A percentile compares a stretch with the other conserved stretches of the same genome.
phyloP scores from a whole-genome alignment of 2,113 vertebrate genomes.

The Seriola aureovittata region DNA sequence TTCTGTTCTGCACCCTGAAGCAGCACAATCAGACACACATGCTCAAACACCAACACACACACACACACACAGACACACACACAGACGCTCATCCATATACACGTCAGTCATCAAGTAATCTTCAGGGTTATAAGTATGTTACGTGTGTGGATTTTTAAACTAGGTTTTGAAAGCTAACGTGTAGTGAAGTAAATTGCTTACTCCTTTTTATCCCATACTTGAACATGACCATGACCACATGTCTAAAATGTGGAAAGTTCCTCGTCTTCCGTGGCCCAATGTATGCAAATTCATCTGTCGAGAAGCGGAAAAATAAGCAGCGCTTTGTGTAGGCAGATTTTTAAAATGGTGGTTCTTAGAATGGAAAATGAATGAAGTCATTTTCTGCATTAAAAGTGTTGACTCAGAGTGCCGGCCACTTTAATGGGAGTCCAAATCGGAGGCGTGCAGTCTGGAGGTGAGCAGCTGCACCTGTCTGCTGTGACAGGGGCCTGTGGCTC shows the following conservation, averaged over 20 bases:
- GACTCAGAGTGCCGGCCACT: conserved; percentile 61
- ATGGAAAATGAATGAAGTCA: conserved; percentile 73
- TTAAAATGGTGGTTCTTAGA: conserved; percentile 53
- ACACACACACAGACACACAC: conserved; percentile 19
- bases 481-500: conserved; percentile 43
- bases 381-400: conserved; percentile 79
- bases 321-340: conserved; percentile 66
- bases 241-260: conserved; percentile 70
- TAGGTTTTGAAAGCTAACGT: conserved; percentile 68
- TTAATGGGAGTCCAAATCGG: conserved; percentile 72
- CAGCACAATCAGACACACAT: conserved; percentile 46
- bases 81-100: conserved; percentile 53
- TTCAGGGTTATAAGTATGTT: conserved; percentile 63
- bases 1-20: conserved; percentile 49
- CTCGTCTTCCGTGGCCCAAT: conserved; percentile 62
- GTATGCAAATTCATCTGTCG: conserved; percentile 80
- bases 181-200: conserved; percentile 73
- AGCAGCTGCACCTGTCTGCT: conserved; percentile 74
- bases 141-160: conserved; percentile 66
- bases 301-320: conserved; percentile 65
- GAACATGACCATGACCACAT: conserved; percentile 79
- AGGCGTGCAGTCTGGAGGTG: conserved; percentile 67
- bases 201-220: conserved; percentile 63
- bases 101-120: conserved; percentile 73
- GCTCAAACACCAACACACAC: conserved; percentile 17